Base-by-base conservation (phyloP, 1,140 invertebrate genomes). In the Drosophila equinoxialis region DNA sequence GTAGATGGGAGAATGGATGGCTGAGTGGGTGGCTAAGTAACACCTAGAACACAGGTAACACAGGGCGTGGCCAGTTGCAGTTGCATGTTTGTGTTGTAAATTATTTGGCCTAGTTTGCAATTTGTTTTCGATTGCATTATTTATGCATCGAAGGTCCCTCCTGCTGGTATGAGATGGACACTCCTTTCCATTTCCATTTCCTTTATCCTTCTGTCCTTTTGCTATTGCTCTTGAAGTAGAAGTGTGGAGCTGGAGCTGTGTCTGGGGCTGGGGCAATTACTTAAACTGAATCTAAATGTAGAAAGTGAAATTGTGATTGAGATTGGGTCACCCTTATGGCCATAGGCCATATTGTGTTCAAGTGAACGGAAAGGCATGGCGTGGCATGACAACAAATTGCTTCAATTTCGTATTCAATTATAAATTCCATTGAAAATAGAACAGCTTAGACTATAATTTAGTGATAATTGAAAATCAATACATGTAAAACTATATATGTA, bases 31-130 rank as follows among this genome's bases (percentile, higher is more conserved):
- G 45, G 17, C 45, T 8, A 51, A 23, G 45, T 51, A 23, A 51
- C 45, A 51, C 45, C 20, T 51, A 11, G 4, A 2, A 1, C 37
- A 26, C 37, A 48, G n/a, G 45, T 17, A 51, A 51, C 17, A 51
- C 10, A 11, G 65, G 45, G 69, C 51, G 51, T 68, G 59, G 39
- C n/a, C 10, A 41, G 42, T 54, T 54, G 66, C 60, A 71, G 68
- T 87, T 73, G 71, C 69, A 86, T 87, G 76, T 86, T 87, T 87
- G 83, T 69, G 76, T 79, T 86, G 79, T 71, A 76, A 87, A 86
- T 87, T 77, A 79, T 67, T 83, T 79, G 84, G 77, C 83, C 83
- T 78, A 87, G 83, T 82, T 86, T 65, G 68, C 65, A 87, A 74
- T 82, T 82, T 72, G 74, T 76, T 83, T 67, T 62, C 79, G 79